Base-by-base conservation (phyloP, 1,140 invertebrate genomes). In the Bombus haemorrhoidalis region DNA sequence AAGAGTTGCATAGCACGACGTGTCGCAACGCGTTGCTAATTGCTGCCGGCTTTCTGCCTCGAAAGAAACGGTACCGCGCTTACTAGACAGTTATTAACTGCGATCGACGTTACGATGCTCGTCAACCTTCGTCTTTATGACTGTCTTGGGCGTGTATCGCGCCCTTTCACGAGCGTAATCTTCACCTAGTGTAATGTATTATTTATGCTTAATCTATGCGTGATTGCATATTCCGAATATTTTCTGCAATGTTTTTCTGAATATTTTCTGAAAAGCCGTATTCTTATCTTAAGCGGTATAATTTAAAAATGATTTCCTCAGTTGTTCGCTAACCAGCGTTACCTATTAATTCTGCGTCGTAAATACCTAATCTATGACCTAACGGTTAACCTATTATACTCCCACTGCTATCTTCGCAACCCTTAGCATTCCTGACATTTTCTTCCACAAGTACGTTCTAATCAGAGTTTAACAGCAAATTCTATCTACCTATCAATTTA, bases 1-100 rank as follows among this genome's bases (percentile, higher is more conserved):
- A 68, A 85, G 64, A 57, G 57, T 22, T 34, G 41, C 72, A 13
- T 18, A 62, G 43, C 39, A 66, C 64, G 83, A 85, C n/a, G 82
- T 69, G 62, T 78, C 77, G 82, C 87, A 87, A 88, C 47, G 28
- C 18, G 71, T 34, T 37, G 69, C 72, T 88, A 88, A 89, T 89
- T 88, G 78, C 83, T 69, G 73, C n/a, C 71, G 32, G 37, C 39
- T 13, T 32, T n/a, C 68, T 68, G 28, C 66, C 9, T 22, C 28
- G 86, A 88, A 86, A 89, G 86, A 88, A 89, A 69, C 73, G 41
- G 82, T 78, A 84, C 74, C 83, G 75, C 69, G 73, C 69, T 89
- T 86, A 83, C 80, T 72, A 83, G 85, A 90, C 87, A 89, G 88
- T 89, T 89, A 89, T 90, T 90, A 90, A 89, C 77, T 81, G 88